Evolutionary conservation across 2,797 vertebrate genomes (phyloP).

Genomic region (Spheniscus humboldti): DNA sequence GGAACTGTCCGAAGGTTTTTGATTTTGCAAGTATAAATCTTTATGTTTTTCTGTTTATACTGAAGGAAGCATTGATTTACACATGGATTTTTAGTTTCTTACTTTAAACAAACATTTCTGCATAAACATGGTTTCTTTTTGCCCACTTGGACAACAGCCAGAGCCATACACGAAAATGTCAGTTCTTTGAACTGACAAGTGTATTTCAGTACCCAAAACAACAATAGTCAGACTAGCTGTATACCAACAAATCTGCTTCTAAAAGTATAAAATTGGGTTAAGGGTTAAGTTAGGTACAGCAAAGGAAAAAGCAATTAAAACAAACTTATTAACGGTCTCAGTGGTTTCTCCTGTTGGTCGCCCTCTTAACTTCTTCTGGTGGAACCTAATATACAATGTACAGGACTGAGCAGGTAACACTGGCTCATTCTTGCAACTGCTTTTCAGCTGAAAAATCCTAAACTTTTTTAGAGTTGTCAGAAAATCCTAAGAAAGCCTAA

Average conservation of each 20-base stretch:
- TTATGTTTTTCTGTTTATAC: not conserved
- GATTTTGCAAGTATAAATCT: not conserved
- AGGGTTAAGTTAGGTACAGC: not conserved
- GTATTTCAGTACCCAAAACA: not conserved
- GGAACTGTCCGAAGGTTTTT: not conserved
- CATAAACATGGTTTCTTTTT: not conserved
- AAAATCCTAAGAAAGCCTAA: not conserved
- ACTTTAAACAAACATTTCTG: not conserved
- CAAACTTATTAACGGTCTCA: not conserved
- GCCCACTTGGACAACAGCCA: not conserved
- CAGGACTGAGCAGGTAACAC: not conserved
- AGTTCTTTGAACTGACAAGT: not conserved
- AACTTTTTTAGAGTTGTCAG: not conserved
- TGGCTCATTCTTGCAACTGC: not conserved
- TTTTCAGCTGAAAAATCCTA: not conserved
- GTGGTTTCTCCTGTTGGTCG: accelerated
- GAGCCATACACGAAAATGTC: not conserved
- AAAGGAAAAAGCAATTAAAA: not conserved
- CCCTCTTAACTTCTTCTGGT: not conserved
- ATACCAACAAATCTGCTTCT: not conserved
- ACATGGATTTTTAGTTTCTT: not conserved
- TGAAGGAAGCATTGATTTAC: not conserved
- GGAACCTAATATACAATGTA: not conserved
- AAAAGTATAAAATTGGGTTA: not conserved
- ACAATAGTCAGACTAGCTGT: not conserved